Evolutionary conservation across 1,140 invertebrate species (phyloP), one percentile per base, ranked within the genome.

Genomic region (Drosophila biarmipes): DNA sequence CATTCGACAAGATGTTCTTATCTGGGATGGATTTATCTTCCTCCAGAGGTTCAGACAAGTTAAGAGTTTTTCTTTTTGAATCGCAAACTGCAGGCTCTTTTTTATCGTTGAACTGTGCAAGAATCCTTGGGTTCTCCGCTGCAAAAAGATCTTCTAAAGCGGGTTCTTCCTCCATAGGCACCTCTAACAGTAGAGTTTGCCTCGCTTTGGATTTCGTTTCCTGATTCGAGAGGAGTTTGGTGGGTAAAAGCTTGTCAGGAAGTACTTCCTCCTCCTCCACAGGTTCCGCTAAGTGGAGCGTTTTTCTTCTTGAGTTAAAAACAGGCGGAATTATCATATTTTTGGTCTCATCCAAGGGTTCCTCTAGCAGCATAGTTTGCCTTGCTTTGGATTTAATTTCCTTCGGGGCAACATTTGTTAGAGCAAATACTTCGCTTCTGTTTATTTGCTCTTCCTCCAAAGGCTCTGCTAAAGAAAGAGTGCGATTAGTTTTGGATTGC

Each of bases 121-220:
- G n/a, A n/a, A n/a, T n/a, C n/a, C n/a, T n/a, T n/a, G n/a, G n/a
- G n/a, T n/a, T n/a, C n/a, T n/a, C n/a, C n/a, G n/a, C n/a, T n/a
- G n/a, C n/a, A n/a, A n/a, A n/a, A n/a, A n/a, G n/a, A n/a, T n/a
- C n/a, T n/a, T n/a, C n/a, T n/a, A n/a, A n/a, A n/a, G n/a, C n/a
- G n/a, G n/a, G 12, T 5, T 67, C 55, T 5, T 57, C 55, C 3
- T 64, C 54, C n/a, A 57, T 57, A 10, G 61, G 53, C 14, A 61
- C 73, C 0, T 17, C 15, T 5, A 62, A 11, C 2, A 45, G 15
- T 14, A 74, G 19, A 19, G 52, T 77, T n/a, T 68, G 56, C 5
- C 40, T 46, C 17, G 17, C 8, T 10, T 52, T 75, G 8, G 4
- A 21, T 31, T 43, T 56, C 0, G 10, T 21, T 7, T 15, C 17